These are phyloP conservation scores for Peucedramus taeniatus DNA, from an alignment of 2,113 vertebrate species.

Conservation along the genomic window DNA sequence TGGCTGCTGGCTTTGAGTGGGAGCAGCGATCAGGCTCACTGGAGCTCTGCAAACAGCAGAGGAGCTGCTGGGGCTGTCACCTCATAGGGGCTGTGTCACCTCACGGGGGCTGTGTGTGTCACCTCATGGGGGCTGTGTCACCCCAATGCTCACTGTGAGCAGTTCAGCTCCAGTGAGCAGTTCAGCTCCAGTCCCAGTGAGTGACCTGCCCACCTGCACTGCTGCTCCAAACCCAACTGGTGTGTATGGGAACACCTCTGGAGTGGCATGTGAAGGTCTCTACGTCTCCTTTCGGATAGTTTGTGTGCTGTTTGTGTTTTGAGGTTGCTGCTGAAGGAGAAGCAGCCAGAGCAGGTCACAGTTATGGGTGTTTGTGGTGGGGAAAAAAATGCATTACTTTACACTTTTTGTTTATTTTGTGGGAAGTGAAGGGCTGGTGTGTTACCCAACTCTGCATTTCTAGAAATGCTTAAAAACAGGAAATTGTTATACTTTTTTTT, in stretches of 20 bases:
- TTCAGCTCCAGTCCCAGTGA: not conserved
- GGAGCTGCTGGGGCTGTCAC: not conserved
- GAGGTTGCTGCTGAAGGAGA: not conserved
- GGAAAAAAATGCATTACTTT: conserved; percentile 25
- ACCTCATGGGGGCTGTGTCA: not conserved
- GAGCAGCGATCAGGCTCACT: not conserved
- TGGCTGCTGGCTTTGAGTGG: not conserved
- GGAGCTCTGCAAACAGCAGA: not conserved
- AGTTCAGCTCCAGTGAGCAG: not conserved
- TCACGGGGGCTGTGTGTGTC: accelerated
- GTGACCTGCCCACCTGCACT: not conserved
- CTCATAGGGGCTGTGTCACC: not conserved
- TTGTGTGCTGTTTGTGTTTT: not conserved
- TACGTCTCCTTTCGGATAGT: not conserved
- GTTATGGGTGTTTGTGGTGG: conserved; percentile 3
- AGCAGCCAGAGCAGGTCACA: not conserved
- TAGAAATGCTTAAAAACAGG: conserved; percentile 61
- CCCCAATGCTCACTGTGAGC: not conserved
- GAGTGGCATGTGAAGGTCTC: not conserved
- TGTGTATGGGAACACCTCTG: not conserved
- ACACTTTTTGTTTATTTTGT: conserved; percentile 39
- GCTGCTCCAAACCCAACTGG: not conserved
- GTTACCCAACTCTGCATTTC: conserved; percentile 11
- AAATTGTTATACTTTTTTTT: not conserved
- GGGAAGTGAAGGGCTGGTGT: not conserved